A percentile compares a stretch with the other conserved stretches of the same genome.
These are phyloP conservation scores for Butorides virescens DNA, from an alignment of 2,113 vertebrate species.

Conservation along the genomic window DNA sequence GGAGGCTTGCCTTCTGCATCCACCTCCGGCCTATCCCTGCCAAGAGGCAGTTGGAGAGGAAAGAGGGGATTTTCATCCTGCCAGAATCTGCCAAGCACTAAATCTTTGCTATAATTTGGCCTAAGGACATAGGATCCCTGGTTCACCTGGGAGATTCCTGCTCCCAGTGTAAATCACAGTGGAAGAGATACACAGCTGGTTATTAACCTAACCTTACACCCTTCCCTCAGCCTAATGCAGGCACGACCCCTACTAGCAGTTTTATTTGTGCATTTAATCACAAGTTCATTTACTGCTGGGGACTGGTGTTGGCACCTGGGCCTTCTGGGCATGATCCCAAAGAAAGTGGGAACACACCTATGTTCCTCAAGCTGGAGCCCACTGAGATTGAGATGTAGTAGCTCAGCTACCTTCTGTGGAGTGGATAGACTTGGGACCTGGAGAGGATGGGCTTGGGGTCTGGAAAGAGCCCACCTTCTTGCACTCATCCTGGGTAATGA, in stretches of 20 bases:
- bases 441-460: neutral
- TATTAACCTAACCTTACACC: neutral
- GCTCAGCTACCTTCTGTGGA: neutral
- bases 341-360: neutral
- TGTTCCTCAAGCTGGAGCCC: neutral
- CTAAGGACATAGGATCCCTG: neutral
- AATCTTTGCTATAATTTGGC: neutral
- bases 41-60: neutral
- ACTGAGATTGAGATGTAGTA: neutral
- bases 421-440: neutral
- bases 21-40: neutral
- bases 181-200: neutral
- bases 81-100: neutral
- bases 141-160: neutral
- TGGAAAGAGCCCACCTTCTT: neutral
- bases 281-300: rapidly evolving
- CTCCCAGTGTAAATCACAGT: neutral
- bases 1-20: neutral
- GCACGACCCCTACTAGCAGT: neutral
- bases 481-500: neutral
- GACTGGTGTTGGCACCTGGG: neutral
- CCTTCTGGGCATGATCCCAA: neutral
- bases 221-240: neutral
- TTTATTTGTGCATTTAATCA: neutral
- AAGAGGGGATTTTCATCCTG: neutral